Evolutionary conservation across 2,113 vertebrate species (phyloP).

Genomic region (Pterophyllum scalare): DNA sequence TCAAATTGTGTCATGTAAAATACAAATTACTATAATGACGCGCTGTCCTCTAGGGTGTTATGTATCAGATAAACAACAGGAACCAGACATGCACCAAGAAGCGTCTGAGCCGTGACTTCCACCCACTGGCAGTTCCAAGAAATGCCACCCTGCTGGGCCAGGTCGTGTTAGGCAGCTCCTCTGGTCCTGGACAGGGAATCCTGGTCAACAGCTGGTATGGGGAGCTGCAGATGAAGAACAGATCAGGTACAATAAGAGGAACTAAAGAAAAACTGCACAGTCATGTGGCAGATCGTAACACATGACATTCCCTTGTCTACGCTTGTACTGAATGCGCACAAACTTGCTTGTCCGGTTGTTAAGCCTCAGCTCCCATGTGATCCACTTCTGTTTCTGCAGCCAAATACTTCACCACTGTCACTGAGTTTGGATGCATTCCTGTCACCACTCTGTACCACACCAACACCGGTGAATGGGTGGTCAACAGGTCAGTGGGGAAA

Average conservation of each 20-base stretch:
- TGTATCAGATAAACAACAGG: conserved; percentile 60
- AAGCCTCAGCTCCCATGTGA: not conserved
- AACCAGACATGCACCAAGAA: conserved; percentile 67
- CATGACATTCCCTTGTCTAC: conserved; percentile 10
- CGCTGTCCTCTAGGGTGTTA: conserved; percentile 49
- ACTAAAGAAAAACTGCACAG: not conserved
- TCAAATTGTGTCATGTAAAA: not conserved
- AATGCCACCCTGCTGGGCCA: conserved; percentile 59
- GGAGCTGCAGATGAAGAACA: conserved; percentile 13
- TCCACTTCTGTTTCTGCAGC: conserved; percentile 44
- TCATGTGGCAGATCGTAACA: not conserved
- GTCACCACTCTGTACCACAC: conserved; percentile 59
- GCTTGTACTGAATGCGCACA: not conserved
- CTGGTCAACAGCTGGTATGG: conserved; percentile 77
- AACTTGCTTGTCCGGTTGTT: conserved; percentile 9
- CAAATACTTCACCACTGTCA: conserved; percentile 69
- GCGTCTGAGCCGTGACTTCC: conserved; percentile 51
- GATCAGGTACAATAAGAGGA: conserved; percentile 11
- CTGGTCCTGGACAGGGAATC: conserved; percentile 66
- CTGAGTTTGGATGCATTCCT: conserved; percentile 76
- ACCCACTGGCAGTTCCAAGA: conserved; percentile 63
- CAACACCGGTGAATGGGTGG: conserved; percentile 49
- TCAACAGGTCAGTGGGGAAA: conserved; percentile 63
- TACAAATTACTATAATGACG: not conserved
- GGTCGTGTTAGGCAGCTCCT: conserved; percentile 70